These are phyloP conservation scores for Chionis minor DNA, from an alignment of 2,113 vertebrate species.

Conservation along the genomic window DNA sequence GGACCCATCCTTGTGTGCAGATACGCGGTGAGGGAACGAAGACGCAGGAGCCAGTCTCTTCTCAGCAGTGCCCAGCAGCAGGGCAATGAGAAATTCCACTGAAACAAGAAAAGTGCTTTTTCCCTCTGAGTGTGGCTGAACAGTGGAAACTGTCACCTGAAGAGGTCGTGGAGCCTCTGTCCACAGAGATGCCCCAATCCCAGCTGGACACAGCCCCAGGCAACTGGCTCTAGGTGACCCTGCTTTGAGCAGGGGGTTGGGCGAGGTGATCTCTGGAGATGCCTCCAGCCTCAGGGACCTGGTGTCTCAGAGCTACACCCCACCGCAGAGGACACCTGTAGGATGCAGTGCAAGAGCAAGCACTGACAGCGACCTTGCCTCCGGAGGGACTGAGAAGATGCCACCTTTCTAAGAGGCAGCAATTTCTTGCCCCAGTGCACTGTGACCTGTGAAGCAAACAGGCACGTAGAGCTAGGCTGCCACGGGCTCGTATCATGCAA, in stretches of 20 bases:
- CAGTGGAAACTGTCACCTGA: accelerated
- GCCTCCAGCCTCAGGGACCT: not conserved
- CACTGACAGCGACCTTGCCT: not conserved
- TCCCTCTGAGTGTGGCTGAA: not conserved
- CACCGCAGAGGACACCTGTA: accelerated
- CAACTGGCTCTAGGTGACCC: not conserved
- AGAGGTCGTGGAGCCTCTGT: not conserved
- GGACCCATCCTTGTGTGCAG: not conserved
- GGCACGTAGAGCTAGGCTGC: not conserved
- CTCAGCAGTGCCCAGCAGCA: not conserved
- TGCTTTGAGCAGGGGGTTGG: not conserved
- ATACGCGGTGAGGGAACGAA: not conserved
- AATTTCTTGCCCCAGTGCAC: not conserved
- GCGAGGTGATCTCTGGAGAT: not conserved
- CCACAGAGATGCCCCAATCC: not conserved
- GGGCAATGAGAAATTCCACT: not conserved
- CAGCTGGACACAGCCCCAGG: accelerated
- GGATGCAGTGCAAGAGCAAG: not conserved
- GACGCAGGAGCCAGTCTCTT: not conserved
- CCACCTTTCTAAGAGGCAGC: not conserved
- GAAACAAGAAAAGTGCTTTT: not conserved
- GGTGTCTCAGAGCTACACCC: not conserved
- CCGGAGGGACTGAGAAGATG: not conserved
- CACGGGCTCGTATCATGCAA: accelerated
- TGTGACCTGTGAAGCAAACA: not conserved